Evolutionary conservation across 1,140 invertebrate genomes (phyloP).

Genomic region (Bombus confusus): DNA sequence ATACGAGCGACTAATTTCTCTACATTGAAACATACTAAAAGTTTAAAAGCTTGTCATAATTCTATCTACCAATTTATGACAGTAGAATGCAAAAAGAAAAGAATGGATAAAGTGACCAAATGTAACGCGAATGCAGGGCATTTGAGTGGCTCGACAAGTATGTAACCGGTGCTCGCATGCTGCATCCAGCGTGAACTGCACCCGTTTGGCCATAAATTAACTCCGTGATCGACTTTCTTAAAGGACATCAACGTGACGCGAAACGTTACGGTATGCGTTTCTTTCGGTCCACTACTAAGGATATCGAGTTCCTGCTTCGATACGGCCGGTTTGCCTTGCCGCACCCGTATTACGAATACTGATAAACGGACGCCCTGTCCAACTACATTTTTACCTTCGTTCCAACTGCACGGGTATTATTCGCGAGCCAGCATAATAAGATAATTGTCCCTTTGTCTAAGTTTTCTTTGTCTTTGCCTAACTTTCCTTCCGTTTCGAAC

Average conservation of each 20-base stretch:
- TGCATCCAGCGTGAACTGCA: constrained; percentile 32
- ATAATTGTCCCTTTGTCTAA: constrained; percentile 59
- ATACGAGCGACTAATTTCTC: too few relatives aligned
- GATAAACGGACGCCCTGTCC: constrained; percentile 35
- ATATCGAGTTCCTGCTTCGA: constrained; percentile 65
- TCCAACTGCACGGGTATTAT: constrained; percentile 32
- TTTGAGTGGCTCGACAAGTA: neutral
- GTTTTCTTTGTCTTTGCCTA: too few relatives aligned
- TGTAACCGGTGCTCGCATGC: neutral
- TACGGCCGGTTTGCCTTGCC: constrained; percentile 69
- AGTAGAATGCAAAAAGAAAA: neutral
- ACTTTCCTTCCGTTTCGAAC: constrained; percentile 31
- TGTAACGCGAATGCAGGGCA: constrained; percentile 18
- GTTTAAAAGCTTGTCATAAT: neutral
- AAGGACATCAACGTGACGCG: constrained; percentile 46
- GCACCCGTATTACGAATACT: constrained; percentile 47
- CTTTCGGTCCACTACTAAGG: constrained; percentile 61
- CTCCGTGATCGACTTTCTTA: constrained; percentile 50
- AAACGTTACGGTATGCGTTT: constrained; percentile 63
- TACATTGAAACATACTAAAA: neutral
- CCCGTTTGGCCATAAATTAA: constrained; percentile 40
- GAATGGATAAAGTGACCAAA: neutral
- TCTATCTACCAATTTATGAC: neutral
- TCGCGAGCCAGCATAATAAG: constrained; percentile 57
- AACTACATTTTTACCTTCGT: constrained; percentile 50